phyloP scores from a whole-genome alignment of 2,797 vertebrate genomes.

The Botia kubotai region DNA sequence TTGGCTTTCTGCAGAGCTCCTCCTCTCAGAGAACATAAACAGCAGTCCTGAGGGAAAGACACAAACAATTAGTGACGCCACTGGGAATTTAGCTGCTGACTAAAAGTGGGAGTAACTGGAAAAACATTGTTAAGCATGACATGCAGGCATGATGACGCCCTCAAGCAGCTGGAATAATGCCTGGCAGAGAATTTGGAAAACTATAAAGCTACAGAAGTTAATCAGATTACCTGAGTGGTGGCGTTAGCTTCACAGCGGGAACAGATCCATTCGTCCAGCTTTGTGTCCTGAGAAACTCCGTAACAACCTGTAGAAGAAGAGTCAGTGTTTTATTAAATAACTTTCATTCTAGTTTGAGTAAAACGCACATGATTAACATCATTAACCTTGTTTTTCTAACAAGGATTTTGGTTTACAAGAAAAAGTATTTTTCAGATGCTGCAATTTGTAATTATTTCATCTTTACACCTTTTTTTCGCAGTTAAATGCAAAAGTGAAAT shows the following conservation, averaged over 20 bases:
- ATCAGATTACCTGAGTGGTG: conserved; percentile 83
- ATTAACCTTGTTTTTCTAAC: no score
- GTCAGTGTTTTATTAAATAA: neutral
- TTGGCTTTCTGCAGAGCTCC: conserved; percentile 96
- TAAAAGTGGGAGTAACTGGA: neutral
- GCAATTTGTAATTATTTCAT: neutral
- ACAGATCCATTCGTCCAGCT: conserved; percentile 88
- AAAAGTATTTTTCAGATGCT: neutral
- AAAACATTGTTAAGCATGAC: neutral
- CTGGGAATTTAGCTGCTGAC: neutral
- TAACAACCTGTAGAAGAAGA: conserved; percentile 86
- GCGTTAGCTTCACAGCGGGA: conserved; percentile 91
- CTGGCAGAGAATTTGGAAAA: neutral
- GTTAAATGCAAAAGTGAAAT: no score
- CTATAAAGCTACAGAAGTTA: neutral
- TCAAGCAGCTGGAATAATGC: conserved; percentile 3
- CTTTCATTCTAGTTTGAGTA: no score
- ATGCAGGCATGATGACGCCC: neutral
- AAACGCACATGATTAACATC: no score
- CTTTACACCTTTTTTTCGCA: no score
- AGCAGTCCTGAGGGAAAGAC: conserved; percentile 85
- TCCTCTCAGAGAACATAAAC: conserved; percentile 92
- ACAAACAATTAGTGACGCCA: conserved; percentile 19
- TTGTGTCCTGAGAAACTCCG: conserved; percentile 85
- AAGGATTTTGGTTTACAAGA: no score